Conservation (phyloP, 2,797 vertebrate genomes). For the Melopsittacus undulatus region DNA sequence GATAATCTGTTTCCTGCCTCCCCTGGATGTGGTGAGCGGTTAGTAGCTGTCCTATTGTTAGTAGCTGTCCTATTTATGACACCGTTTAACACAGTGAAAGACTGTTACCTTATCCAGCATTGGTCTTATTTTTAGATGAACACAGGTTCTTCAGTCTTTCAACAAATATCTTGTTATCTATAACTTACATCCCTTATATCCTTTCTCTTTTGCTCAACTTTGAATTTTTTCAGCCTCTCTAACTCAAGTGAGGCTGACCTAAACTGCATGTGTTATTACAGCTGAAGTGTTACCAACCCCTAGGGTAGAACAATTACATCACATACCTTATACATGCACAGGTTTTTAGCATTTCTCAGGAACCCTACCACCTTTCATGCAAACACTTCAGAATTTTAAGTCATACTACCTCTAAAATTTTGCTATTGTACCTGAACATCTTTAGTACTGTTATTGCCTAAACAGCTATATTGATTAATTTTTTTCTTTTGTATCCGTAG, state of each 20-base stretch:
- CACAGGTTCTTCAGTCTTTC: background rate
- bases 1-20: background rate
- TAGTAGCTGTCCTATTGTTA: background rate
- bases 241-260: background rate
- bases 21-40: background rate
- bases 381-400: background rate
- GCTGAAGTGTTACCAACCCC: background rate
- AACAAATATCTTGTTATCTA: background rate
- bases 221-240: background rate
- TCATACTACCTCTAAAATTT: background rate
- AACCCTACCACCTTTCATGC: background rate
- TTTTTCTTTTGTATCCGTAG: background rate
- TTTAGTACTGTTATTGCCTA: background rate
- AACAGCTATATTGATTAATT: background rate
- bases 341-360: background rate
- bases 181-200: background rate
- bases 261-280: background rate
- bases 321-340: accelerated
- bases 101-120: background rate
- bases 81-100: background rate
- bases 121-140: background rate
- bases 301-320: background rate
- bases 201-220: background rate
- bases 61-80: background rate
- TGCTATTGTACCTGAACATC: background rate